Evolutionary conservation across 2,113 vertebrate species (phyloP).

Genomic region (Synodontis membranacea): DNA sequence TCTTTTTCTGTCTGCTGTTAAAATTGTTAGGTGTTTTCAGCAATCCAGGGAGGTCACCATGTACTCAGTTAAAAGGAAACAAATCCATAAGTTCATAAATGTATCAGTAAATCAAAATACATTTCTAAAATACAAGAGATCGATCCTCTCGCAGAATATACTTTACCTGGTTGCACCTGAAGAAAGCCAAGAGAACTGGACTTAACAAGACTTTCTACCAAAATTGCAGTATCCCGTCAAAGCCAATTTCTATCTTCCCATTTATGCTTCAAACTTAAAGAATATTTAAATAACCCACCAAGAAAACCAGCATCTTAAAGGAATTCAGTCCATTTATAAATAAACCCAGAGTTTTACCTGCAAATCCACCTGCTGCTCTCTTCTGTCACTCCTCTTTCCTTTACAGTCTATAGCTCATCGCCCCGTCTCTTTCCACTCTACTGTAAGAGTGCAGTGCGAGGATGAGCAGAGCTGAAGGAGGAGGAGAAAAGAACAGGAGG

Average conservation of each 20-base stretch:
- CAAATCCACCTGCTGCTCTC: slow-evolving; percentile 25
- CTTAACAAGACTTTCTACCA: not conserved
- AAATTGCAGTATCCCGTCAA: not conserved
- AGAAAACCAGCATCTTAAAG: not conserved
- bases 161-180: not conserved
- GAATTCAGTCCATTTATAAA: not conserved
- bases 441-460: not conserved
- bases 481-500: slow-evolving; percentile 24
- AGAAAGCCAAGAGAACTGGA: not conserved
- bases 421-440: slow-evolving; percentile 9
- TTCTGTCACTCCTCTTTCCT: not conserved
- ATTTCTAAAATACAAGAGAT: not conserved
- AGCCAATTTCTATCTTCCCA: not conserved
- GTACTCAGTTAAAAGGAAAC: not conserved
- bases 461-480: slow-evolving; percentile 15
- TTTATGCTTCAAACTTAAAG: not conserved
- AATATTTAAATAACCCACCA: not conserved
- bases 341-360: not conserved
- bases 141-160: not conserved
- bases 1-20: not conserved
- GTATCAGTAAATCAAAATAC: not conserved
- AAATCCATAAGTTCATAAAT: not conserved
- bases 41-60: not conserved
- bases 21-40: not conserved
- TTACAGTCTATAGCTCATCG: slow-evolving; percentile 23